A percentile compares a stretch with the other conserved stretches of the same genome.
Conservation (phyloP, 2,113 vertebrate genomes). For the Planiliza haematocheilus region DNA sequence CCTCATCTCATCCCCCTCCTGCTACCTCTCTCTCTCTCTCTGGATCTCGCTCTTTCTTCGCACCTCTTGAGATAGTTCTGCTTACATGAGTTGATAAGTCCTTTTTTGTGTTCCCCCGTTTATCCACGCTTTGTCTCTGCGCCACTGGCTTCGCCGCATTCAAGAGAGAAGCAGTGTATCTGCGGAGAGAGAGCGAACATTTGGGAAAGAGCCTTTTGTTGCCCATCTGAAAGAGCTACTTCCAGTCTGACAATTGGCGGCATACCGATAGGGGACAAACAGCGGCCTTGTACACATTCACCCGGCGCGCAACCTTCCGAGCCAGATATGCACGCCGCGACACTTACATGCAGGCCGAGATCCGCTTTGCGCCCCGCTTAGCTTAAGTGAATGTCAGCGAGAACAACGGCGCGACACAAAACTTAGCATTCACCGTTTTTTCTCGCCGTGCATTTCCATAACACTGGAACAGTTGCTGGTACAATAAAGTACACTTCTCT, state of each 20-base stretch:
- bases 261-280: conserved; percentile 70
- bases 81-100: conserved; percentile 78
- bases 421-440: conserved; percentile 69
- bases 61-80: conserved; percentile 74
- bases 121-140: conserved; percentile 79
- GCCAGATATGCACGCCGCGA: conserved; percentile 40
- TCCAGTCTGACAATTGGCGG: conserved; percentile 72
- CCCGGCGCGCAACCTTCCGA: conserved; percentile 31
- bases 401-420: conserved; percentile 60
- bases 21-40: conserved; percentile 25
- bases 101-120: conserved; percentile 72
- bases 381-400: conserved; percentile 58
- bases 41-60: conserved; percentile 58
- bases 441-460: conserved; percentile 74
- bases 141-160: conserved; percentile 70
- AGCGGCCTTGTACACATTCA: conserved; percentile 48
- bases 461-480: conserved; percentile 74
- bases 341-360: conserved; percentile 34
- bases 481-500: conserved; percentile 71
- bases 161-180: conserved; percentile 68
- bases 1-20: too few species aligned
- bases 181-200: conserved; percentile 55
- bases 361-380: conserved; percentile 53
- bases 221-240: conserved; percentile 74
- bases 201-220: conserved; percentile 77